Evolutionary conservation across 2,797 vertebrate genomes (phyloP).

Genomic region (Thamnophis elegans): DNA sequence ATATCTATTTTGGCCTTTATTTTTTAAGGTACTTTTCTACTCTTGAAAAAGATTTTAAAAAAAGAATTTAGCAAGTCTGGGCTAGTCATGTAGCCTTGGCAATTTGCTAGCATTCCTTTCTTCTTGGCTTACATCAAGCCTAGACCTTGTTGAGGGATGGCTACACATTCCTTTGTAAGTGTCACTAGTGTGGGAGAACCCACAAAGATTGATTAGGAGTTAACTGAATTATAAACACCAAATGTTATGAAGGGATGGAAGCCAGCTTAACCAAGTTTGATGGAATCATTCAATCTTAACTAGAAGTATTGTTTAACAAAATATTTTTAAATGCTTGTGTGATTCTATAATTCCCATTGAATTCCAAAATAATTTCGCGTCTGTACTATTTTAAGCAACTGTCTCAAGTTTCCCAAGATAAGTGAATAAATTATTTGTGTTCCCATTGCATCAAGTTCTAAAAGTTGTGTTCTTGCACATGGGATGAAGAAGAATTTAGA

Average conservation of each 20-base stretch:
- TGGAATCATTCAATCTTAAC: conserved; percentile 33
- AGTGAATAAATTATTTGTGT: background rate
- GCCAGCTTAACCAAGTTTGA: conserved; percentile 30
- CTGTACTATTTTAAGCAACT: background rate
- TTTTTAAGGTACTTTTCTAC: background rate
- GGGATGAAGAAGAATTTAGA: background rate
- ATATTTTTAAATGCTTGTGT: conserved; percentile 39
- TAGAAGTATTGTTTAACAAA: conserved; percentile 12
- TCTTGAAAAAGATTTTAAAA: conserved; percentile 3
- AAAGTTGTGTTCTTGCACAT: background rate
- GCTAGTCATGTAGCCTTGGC: background rate
- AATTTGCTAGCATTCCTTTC: conserved; percentile 6
- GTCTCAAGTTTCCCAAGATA: conserved; percentile 22
- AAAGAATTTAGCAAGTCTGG: background rate
- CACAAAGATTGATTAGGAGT: conserved; percentile 39
- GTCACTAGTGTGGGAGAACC: conserved; percentile 24
- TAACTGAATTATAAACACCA: conserved; percentile 28
- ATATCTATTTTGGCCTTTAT: background rate
- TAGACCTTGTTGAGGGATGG: background rate
- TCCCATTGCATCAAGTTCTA: conserved; percentile 5
- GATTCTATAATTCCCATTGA: conserved; percentile 15
- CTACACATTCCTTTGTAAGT: conserved; percentile 24
- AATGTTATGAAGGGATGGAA: conserved; percentile 27
- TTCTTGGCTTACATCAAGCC: background rate
- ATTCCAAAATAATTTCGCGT: conserved; percentile 1